Evolutionary conservation across 2,113 vertebrate genomes (phyloP).

Genomic region (Strigops habroptila): DNA sequence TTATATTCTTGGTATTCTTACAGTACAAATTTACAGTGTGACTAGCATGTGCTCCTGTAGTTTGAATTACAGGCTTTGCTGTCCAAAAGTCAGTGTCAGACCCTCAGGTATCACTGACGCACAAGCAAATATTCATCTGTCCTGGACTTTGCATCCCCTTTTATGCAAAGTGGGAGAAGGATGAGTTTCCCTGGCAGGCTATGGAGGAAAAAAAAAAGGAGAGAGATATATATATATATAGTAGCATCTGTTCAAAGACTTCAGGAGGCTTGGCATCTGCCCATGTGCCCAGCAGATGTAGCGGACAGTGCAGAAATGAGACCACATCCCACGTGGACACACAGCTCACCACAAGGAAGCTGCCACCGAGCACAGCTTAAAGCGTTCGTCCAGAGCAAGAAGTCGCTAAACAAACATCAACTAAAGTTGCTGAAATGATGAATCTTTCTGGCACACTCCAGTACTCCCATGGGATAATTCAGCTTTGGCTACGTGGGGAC

Average conservation of each 20-base stretch:
- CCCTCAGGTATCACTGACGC: neutral
- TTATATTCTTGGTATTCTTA: neutral
- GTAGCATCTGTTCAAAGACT: slow-evolving; percentile 45
- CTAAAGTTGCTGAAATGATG: slow-evolving; percentile 32
- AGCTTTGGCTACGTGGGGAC: neutral
- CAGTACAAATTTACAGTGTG: neutral
- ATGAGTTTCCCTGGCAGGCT: neutral
- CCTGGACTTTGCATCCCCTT: neutral
- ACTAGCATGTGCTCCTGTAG: neutral
- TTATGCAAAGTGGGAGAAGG: neutral
- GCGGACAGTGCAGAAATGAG: neutral
- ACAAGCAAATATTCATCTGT: neutral
- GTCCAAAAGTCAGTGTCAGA: neutral
- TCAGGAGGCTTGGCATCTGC: slow-evolving; percentile 31
- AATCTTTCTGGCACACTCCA: slow-evolving; percentile 1
- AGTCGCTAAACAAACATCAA: neutral
- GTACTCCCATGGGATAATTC: neutral
- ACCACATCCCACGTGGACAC: neutral
- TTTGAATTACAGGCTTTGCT: neutral
- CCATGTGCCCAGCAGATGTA: neutral
- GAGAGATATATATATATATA: neutral
- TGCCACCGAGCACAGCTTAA: accelerated
- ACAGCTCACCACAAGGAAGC: neutral
- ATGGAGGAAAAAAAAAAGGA: neutral
- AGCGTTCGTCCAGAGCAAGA: neutral